Base-by-base conservation (phyloP, 2,113 vertebrate species). In the Variabilichromis moorii region DNA sequence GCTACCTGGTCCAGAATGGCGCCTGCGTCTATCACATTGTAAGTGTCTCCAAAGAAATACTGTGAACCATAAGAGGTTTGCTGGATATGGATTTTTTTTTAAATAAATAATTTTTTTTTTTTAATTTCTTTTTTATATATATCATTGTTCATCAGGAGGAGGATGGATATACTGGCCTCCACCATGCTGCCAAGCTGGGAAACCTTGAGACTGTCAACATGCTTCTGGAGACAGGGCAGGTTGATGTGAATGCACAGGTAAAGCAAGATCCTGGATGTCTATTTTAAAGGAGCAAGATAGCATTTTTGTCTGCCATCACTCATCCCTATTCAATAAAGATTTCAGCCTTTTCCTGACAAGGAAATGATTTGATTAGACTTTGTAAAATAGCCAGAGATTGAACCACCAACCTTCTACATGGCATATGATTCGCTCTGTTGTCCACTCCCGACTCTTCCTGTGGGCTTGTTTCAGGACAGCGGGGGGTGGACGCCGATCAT, bases 401-500 rank as follows among this genome's bases (percentile, higher is more conserved):
- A 40, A 40, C 2, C 35, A 40, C 63, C 33, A 68, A 14, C 63
- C 63, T 68, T 68, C 11, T 21, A 21, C 33, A 21, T 21, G 35
- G 1, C 31, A 68, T 21, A 40, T 37, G 4, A 68, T 40, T 37
- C 2, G 63, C 63, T 14, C 63, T 45, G 16, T 14, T 11, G 10
- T 19, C 4, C n/a, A 5, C 71, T 31, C 21, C 17, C 6, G 12
- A 81, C 17, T 35, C 35, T 82, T 79, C 19, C 10, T 78, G 21
- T n/a, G 17, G 37, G 31, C 57, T 40, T 3, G 19, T 88, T 73
- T 47, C 50, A 98, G 98, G 98, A 99, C 92, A 98, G 95, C 1
- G 98, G 98, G 0, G 98, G 98, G 9, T 99, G 98, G 98, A 98
- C 98, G 1, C 98, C 98, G 5, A 97, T 99, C 89, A 98, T 99